Evolutionary conservation across 2,888 invertebrate genomes (phyloP).

Genomic region (Eupithecia insigniata): DNA sequence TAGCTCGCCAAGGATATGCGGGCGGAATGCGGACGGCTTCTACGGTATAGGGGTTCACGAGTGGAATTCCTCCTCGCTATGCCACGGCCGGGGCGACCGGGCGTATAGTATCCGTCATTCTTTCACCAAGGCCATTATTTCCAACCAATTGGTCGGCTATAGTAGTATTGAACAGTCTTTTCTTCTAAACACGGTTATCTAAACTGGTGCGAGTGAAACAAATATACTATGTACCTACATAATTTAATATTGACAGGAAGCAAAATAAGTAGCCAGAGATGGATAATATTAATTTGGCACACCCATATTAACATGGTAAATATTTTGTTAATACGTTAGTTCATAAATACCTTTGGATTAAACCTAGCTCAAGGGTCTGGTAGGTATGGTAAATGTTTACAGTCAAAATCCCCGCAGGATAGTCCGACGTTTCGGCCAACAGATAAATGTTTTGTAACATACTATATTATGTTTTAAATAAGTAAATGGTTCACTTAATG

Average conservation of each 20-base stretch:
- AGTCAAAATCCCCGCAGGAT: not conserved
- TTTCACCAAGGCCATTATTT: slow-evolving; percentile 9
- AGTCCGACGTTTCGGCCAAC: not conserved
- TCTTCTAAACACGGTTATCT: not conserved
- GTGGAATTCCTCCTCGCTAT: slow-evolving; percentile 29
- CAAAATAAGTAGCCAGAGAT: not conserved
- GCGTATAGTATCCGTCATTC: slow-evolving; percentile 2
- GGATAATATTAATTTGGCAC: not conserved
- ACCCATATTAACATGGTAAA: not conserved
- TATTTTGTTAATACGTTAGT: not conserved
- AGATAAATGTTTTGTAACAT: too few species aligned
- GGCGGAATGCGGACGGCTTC: slow-evolving; percentile 36
- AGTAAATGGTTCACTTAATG: too few species aligned
- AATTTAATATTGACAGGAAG: not conserved
- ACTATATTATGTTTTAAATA: not conserved
- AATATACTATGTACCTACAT: not conserved
- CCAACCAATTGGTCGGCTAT: not conserved
- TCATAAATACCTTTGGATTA: not conserved
- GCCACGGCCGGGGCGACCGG: slow-evolving; percentile 11
- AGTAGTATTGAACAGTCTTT: not conserved
- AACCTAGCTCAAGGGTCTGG: not conserved
- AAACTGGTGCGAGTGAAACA: not conserved
- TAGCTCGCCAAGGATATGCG: slow-evolving; percentile 52
- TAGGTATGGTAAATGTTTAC: not conserved
- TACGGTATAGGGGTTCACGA: slow-evolving; percentile 25